These are phyloP conservation scores for Nannoperca australis DNA, from an alignment of 2,797 vertebrate species.

Conservation along the genomic window DNA sequence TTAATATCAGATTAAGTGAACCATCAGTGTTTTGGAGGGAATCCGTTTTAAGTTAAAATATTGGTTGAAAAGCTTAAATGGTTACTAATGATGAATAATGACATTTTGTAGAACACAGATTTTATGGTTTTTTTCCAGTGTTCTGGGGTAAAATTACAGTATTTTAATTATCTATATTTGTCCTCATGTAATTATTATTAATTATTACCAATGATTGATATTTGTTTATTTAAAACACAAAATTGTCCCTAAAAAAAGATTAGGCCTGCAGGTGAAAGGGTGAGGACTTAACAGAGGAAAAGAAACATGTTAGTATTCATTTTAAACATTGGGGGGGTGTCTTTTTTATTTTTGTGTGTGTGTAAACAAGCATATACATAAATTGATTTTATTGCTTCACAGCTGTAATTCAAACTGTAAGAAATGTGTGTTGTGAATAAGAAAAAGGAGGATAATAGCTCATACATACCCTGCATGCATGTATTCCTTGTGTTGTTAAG, in stretches of 20 bases:
- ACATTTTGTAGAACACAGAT: slow-evolving; percentile 42
- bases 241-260: slow-evolving; percentile 12
- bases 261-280: slow-evolving; percentile 43
- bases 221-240: slow-evolving; percentile 41
- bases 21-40: slow-evolving; percentile 39
- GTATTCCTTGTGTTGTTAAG: slow-evolving; percentile 84
- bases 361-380: slow-evolving; percentile 49
- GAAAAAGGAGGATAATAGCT: slow-evolving; percentile 76
- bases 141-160: slow-evolving; percentile 6
- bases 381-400: slow-evolving; percentile 62
- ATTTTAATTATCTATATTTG: slow-evolving; percentile 28
- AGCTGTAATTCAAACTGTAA: slow-evolving; percentile 68
- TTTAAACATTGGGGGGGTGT: slow-evolving; percentile 25
- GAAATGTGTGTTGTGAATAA: slow-evolving; percentile 79
- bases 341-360: slow-evolving; percentile 29
- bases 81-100: slow-evolving; percentile 26
- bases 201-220: slow-evolving; percentile 10
- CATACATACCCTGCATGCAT: slow-evolving; percentile 85
- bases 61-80: slow-evolving; percentile 10
- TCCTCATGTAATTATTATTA: slow-evolving; percentile 3
- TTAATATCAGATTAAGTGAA: slow-evolving; percentile 43
- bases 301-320: slow-evolving; percentile 43
- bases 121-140: slow-evolving; percentile 26
- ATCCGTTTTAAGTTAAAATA: slow-evolving; percentile 16
- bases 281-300: slow-evolving; percentile 10